Conservation (phyloP, 2,797 vertebrate species). For the Schizopygopsis pylzovi region DNA sequence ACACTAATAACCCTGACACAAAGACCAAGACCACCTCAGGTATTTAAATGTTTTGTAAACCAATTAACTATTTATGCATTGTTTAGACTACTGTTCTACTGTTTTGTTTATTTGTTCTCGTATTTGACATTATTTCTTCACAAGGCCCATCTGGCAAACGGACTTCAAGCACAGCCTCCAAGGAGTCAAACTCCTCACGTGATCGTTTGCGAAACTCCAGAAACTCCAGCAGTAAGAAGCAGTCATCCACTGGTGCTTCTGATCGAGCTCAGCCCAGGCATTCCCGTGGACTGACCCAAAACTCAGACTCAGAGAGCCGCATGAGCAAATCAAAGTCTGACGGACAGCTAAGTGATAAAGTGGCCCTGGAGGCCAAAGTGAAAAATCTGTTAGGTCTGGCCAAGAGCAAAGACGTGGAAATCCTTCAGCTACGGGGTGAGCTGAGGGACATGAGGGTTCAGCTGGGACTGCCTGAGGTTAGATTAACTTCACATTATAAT, state of each 20-base stretch:
- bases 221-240: constrained; percentile 85
- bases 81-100: neutral
- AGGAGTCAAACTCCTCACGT: constrained; percentile 85
- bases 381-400: constrained; percentile 90
- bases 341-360: constrained; percentile 91
- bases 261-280: constrained; percentile 81
- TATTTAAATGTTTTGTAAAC: constrained; percentile 35
- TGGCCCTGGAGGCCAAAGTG: constrained; percentile 90
- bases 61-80: neutral
- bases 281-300: constrained; percentile 80
- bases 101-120: neutral
- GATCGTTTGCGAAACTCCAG: constrained; percentile 88
- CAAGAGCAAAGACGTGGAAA: constrained; percentile 94
- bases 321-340: constrained; percentile 97
- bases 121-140: constrained; percentile 7
- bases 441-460: constrained; percentile 90
- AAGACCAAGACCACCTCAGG: constrained; percentile 85
- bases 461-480: constrained; percentile 81
- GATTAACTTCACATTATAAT: neutral
- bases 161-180: constrained; percentile 81
- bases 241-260: constrained; percentile 69
- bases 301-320: constrained; percentile 81
- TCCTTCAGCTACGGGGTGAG: constrained; percentile 88
- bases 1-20: constrained; percentile 76
- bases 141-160: constrained; percentile 82